Evolutionary conservation across 2,888 invertebrate genomes (phyloP).

Genomic region (Synanthedon myopaeformis): DNA sequence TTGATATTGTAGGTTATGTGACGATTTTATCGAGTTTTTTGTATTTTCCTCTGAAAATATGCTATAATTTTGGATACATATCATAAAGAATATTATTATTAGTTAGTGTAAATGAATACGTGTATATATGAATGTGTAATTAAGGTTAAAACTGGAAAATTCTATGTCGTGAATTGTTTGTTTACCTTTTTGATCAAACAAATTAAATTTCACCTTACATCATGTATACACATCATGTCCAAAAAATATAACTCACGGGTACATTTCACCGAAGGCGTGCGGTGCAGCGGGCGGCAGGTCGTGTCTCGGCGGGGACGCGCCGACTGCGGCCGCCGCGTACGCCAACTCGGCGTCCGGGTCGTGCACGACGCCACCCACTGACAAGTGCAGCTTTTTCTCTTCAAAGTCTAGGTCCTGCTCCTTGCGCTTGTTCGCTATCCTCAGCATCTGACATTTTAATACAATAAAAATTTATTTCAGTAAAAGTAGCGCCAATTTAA

Average conservation of each 20-base stretch:
- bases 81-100: no score
- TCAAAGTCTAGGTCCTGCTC: constrained; percentile 96
- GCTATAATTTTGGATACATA: no score
- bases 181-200: no score
- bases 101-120: no score
- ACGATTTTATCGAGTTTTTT: no score
- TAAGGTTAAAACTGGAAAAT: no score
- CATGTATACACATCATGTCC: not conserved
- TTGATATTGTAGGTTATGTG: no score
- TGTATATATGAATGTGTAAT: no score
- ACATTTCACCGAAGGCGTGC: constrained; percentile 37
- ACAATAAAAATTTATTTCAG: no score
- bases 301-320: constrained; percentile 52
- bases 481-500: not conserved
- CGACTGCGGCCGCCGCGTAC: constrained; percentile 76
- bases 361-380: constrained; percentile 69
- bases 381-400: constrained; percentile 93
- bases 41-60: no score
- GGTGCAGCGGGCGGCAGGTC: constrained; percentile 30
- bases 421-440: constrained; percentile 92
- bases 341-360: constrained; percentile 66
- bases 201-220: no score
- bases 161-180: no score
- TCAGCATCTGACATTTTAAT: constrained; percentile 47
- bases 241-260: constrained; percentile 18